Evolutionary conservation across 2,113 vertebrate genomes (phyloP).

Genomic region (Canis aureus): DNA sequence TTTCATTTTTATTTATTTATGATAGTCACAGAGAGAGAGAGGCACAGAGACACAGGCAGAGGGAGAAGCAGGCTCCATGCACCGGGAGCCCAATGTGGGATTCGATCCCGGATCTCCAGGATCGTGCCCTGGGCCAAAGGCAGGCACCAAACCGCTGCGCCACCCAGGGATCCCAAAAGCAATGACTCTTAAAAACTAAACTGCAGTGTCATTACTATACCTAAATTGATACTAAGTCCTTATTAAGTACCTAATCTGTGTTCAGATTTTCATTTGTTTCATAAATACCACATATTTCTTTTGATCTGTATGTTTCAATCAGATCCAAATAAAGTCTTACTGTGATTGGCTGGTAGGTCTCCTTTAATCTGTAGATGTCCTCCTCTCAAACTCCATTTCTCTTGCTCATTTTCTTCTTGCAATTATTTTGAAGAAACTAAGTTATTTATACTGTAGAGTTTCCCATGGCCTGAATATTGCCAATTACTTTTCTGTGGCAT

Average conservation of each 20-base stretch:
- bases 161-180: too few species aligned
- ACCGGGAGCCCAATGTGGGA: too few species aligned
- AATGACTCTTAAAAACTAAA: background rate
- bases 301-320: background rate
- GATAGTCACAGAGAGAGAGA: too few species aligned
- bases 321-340: background rate
- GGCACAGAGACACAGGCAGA: too few species aligned
- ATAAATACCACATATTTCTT: background rate
- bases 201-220: background rate
- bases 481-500: background rate
- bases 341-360: background rate
- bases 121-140: too few species aligned
- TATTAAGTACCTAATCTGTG: background rate
- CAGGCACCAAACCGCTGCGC: too few species aligned
- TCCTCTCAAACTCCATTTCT: background rate
- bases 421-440: background rate
- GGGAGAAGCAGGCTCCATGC: too few species aligned
- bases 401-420: background rate
- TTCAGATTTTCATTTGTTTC: background rate
- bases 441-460: background rate
- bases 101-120: too few species aligned
- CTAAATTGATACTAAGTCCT: background rate
- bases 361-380: background rate
- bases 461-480: background rate
- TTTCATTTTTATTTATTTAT: too few species aligned